phyloP scores from a whole-genome alignment of 2,797 vertebrate species.

The Ctenochaetus hawaiiensis region DNA sequence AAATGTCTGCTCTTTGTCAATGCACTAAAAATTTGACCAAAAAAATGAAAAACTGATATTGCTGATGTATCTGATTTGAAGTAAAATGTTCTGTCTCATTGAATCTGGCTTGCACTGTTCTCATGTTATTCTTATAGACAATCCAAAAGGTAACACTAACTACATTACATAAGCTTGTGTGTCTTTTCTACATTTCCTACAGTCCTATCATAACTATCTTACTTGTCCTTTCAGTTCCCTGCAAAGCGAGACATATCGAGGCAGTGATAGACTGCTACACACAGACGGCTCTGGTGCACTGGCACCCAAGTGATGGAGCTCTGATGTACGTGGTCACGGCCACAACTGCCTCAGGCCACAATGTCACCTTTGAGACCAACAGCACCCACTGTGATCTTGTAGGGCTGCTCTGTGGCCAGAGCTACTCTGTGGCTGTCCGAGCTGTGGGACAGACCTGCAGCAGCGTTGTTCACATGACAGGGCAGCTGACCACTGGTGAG shows the following conservation, averaged over 20 bases:
- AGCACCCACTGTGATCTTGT: constrained; percentile 76
- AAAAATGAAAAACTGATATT: neutral
- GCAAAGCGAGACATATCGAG: constrained; percentile 64
- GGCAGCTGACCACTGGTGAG: constrained; percentile 82
- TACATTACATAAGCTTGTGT: neutral
- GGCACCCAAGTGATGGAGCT: constrained; percentile 79
- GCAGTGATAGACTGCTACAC: constrained; percentile 77
- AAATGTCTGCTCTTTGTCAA: neutral
- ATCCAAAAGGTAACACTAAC: neutral
- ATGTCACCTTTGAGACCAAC: constrained; percentile 58
- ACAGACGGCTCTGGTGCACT: constrained; percentile 62
- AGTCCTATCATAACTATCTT: no score
- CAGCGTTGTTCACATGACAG: constrained; percentile 68
- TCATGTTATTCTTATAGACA: neutral
- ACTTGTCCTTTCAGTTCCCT: constrained; percentile 76
- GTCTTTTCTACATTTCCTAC: neutral
- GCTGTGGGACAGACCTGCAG: constrained; percentile 77
- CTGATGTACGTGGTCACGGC: constrained; percentile 70
- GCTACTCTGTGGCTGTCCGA: constrained; percentile 78
- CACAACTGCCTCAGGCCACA: constrained; percentile 47
- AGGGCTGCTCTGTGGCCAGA: constrained; percentile 78
- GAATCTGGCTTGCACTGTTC: neutral
- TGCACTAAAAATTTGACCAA: neutral
- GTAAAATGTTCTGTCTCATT: neutral
- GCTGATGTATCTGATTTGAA: neutral